Evolutionary conservation across 64 coral and sea anemone species (phyloP), one percentile per base, ranked within the genome.

Genomic region (Stichodactyla helianthus): DNA sequence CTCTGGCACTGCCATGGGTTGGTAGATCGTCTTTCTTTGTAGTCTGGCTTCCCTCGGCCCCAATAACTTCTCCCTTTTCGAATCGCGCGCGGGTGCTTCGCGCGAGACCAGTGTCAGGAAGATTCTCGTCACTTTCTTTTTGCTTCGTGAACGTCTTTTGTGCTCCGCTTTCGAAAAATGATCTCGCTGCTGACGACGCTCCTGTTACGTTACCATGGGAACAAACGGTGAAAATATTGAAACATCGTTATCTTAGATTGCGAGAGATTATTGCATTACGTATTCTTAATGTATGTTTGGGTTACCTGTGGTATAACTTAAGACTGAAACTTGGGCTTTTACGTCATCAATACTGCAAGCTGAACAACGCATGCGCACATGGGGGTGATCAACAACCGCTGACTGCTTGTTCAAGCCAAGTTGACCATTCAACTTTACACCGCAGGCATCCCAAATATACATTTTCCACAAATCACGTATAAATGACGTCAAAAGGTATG

Each of bases 61-160:
- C 55, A 58, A 71, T 86, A 9, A 91, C 84, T 22, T 77, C 13
- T 19, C 89, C 89, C 25, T 70, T 80, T 55, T 91, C 89, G 77
- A 91, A 81, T n/a, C 54, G 86, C 16, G 76, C 83, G 60, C 89
- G 89, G 4, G 83, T 86, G 44, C 86, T 82, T 6, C 77, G 54
- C 35, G 89, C 85, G 18, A 91, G 78, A 19, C 89, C 89, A 19
- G 74, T 15, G 5, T 52, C 53, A 19, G 89, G 85, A 35, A 92
- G 79, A 59, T 87, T 50, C 23, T 92, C 90, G 11, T 87, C 83
- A 52, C 63, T 84, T n/a, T 92, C 85, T 0, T n/a, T 63, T 59
- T 55, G 74, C 79, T 82, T 87, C 11, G 44, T 58, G 54, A 60
- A 57, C 12, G 52, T 51, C 83, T 15, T 60, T 27, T 84, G 4